Conservation (phyloP, 2,113 vertebrate species). For the Xenopus tropicalis region DNA sequence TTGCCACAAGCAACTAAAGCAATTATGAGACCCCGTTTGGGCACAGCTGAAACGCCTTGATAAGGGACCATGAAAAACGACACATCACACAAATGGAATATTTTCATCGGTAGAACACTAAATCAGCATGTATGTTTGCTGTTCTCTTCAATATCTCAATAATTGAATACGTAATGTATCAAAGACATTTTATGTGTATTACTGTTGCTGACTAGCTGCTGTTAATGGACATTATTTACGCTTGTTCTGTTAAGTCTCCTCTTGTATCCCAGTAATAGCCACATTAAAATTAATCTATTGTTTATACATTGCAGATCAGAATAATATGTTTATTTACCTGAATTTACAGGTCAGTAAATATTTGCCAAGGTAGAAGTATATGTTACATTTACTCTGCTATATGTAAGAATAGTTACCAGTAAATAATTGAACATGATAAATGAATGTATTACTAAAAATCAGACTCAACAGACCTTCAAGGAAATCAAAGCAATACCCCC, state of each 20-base stretch:
- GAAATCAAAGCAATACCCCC: too few species aligned
- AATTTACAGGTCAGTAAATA: too few species aligned
- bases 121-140: conserved; percentile 63
- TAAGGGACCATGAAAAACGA: conserved; percentile 75
- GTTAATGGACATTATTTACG: conserved; percentile 54
- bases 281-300: background rate
- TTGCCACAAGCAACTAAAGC: conserved; percentile 72
- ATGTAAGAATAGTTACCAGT: too few species aligned
- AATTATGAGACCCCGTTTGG: conserved; percentile 65
- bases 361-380: too few species aligned
- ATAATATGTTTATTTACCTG: too few species aligned
- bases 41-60: conserved; percentile 74
- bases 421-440: too few species aligned
- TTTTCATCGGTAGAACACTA: conserved; percentile 66
- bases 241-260: conserved; percentile 13
- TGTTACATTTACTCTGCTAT: too few species aligned
- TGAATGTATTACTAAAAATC: too few species aligned
- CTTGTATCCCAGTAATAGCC: background rate
- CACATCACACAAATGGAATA: conserved; percentile 63
- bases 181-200: conserved; percentile 45
- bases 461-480: too few species aligned
- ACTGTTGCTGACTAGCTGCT: conserved; percentile 54
- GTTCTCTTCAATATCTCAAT: conserved; percentile 54
- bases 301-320: too few species aligned
- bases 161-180: conserved; percentile 64